Base-by-base conservation (phyloP, 1,140 invertebrate species). In the Formica exsecta region DNA sequence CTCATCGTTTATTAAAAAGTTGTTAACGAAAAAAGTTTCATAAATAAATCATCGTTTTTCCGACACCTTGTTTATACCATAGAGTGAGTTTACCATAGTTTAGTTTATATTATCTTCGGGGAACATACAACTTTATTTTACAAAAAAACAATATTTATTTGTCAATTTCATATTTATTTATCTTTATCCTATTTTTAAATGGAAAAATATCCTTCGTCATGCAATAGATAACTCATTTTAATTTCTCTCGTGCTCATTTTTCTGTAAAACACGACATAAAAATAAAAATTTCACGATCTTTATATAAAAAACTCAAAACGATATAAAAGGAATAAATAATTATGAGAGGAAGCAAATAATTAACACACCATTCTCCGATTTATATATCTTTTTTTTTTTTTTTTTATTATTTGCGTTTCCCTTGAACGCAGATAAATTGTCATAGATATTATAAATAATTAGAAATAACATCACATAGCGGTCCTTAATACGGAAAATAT, bases 401-500 rank as follows among this genome's bases (percentile, higher is more conserved):
- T 86, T 44, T 44, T 64, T 86, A 74, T 89, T 88, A 85, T 89
- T 90, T 75, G 76, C 83, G 76, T 88, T 86, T 88, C 16, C 16
- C 36, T 74, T 25, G 9, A 59, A 81, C 54, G 74, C 74, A 79
- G 73, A 79, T 79, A 62, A 75, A 89, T 74, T 91, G 73, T 77
- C 83, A 70, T 65, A 91, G 86, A 88, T 88, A 92, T 92, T 88
- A 92, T 89, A 92, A 92, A 91, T 51, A 51, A 51, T 92, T 92
- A 90, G 77, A 92, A 92, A 90, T 84, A 92, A 91, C 89, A 92
- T 91, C 89, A 91, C 87, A 91, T 91, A 86, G 66, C 74, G 64
- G 83, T 80, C 54, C 44, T 79, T 79, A 76, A 85, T 77, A 54
- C 44, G 44, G 41, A 7, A 68, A 81, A 73, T 81, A 59, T 51